These are phyloP conservation scores for Ursus arctos DNA, from an alignment of 2,113 vertebrate species.

Conservation along the genomic window DNA sequence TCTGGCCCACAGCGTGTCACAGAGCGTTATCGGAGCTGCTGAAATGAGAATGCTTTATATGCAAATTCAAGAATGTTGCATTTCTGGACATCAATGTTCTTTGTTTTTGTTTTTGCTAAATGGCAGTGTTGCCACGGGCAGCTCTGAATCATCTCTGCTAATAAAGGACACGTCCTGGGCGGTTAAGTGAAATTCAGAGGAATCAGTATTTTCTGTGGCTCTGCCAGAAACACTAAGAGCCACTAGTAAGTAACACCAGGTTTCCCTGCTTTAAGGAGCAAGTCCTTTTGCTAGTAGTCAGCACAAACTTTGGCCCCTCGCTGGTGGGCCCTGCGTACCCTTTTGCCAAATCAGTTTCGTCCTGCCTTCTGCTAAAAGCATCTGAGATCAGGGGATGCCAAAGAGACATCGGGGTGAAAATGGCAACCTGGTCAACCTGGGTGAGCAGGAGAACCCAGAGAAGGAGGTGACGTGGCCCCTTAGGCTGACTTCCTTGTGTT, in stretches of 20 bases:
- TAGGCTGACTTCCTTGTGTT: background rate
- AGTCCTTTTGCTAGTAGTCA: background rate
- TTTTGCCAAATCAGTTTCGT: background rate
- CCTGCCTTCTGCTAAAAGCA: background rate
- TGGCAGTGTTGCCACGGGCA: background rate
- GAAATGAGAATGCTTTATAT: background rate
- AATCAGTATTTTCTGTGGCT: background rate
- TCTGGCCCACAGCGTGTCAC: rapidly evolving
- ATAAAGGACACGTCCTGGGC: background rate
- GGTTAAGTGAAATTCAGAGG: background rate
- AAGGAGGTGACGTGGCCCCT: background rate
- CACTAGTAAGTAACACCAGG: background rate
- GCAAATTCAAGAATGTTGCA: background rate
- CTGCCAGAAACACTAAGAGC: background rate
- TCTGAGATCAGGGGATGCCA: background rate
- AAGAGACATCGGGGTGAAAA: background rate
- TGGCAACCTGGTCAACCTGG: background rate
- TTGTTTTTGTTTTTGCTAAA: background rate
- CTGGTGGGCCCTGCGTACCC: background rate
- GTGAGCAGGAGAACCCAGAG: background rate
- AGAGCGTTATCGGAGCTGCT: rapidly evolving
- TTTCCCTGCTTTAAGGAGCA: no score
- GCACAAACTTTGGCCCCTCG: background rate
- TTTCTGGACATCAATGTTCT: background rate
- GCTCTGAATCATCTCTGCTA: background rate